Base-by-base conservation (phyloP, 2,113 vertebrate species). In the Dromas ardeola region DNA sequence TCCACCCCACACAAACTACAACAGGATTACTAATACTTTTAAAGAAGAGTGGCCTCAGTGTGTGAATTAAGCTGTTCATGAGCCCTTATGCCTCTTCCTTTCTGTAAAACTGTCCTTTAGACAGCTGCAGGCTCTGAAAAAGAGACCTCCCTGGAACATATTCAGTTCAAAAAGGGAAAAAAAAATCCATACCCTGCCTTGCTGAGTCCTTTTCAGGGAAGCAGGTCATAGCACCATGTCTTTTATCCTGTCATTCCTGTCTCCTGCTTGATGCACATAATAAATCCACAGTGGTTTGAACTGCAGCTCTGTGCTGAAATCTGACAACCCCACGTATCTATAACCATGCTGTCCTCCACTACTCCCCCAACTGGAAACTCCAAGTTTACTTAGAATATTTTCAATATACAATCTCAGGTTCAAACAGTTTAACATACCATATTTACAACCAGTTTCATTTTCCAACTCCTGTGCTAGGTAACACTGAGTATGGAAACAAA, bases 161-260 rank as follows among this genome's bases (percentile, higher is more conserved):
- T 5, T 62, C 38, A 7, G 86, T 36, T 95, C 95, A 93, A 65
- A 97, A 63, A 71, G 17, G 86, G 27, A 61, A 90, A 87, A 89
- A 80, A 78, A 69, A 93, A 32, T 84, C 89, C 86, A 93, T 76
- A 63, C 8, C 50, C 87, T 95, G 95, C 96, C 89, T 91, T 71
- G 80, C 95, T 15, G 69, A 82, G 71, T 30, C 81, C 90, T 69
- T 87, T 84, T 76, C 89, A 95, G 89, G 10, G 53, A 86, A 86
- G 90, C 90, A 96, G 97, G 97, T 94, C 97, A 93, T 17, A 92
- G 85, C 95, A 87, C 86, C 83, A 62, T 29, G 74, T 69, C 89
- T 95, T 96, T 96, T 81, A 96, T 91, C 72, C 93, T 90, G 94
- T 93, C 93, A 86, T 42, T 84, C 83, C 91, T 81, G 87, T 92